These are phyloP conservation scores for Parus major DNA, from an alignment of 2,113 vertebrate species.

Conservation along the genomic window DNA sequence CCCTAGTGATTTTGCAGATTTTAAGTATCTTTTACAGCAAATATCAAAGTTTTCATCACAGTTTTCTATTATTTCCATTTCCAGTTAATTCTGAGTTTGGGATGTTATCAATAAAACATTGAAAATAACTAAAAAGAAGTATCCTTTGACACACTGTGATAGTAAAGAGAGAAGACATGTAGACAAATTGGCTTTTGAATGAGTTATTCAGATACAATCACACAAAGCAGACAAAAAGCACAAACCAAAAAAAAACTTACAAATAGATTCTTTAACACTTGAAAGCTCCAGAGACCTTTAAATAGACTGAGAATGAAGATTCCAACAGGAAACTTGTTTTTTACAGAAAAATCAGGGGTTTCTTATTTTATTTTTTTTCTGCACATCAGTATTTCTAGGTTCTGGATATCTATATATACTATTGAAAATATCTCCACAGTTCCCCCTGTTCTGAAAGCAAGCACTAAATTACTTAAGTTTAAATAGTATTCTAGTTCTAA, in stretches of 20 bases:
- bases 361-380: too few relatives aligned
- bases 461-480: not conserved
- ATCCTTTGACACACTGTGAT: not conserved
- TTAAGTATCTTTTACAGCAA: not conserved
- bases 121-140: not conserved
- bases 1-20: not conserved
- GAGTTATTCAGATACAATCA: not conserved
- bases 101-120: not conserved
- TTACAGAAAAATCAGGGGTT: not conserved
- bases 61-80: not conserved
- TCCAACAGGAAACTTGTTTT: not conserved
- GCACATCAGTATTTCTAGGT: not conserved
- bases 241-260: not conserved
- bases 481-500: not conserved
- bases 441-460: not conserved
- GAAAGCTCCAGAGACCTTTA: not conserved
- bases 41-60: not conserved
- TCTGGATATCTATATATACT: not conserved
- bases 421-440: not conserved
- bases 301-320: not conserved
- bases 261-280: not conserved
- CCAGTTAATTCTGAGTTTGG: not conserved
- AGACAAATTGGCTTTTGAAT: not conserved
- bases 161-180: not conserved
- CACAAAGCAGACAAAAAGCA: not conserved